Evolutionary conservation across 2,113 vertebrate genomes (phyloP), one percentile per base, ranked within the genome.

Genomic region (Prunella himalayana): DNA sequence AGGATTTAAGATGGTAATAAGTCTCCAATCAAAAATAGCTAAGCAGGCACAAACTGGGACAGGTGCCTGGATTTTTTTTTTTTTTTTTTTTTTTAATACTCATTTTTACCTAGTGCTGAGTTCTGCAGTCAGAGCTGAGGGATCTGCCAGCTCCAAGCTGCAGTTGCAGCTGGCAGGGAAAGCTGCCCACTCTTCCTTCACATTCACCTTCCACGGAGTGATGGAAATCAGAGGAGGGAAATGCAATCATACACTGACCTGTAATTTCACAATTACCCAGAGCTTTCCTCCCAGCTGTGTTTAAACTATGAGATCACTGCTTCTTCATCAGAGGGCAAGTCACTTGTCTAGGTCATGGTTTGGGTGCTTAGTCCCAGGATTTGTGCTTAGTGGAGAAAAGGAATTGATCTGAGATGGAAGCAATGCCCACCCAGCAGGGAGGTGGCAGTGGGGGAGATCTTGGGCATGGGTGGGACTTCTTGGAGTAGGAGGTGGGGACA

Each of bases 1-100:
- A 90, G 95, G 95, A 95, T 96, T 96, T 97, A 91, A 94, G 86
- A 63, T 83, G 66, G 85, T 94, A 96, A 94, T 97, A 94, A 90
- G 88, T 93, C 90, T 94, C 76, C 82, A 94, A 80, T 96, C 85
- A 69, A 82, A 94, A 96, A 94, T 80, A 96, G 93, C 93, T 93
- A 94, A 93, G 95, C 90, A 92, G 94, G 79, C 90, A 86, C 64
- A 88, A 97, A 94, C 71, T 94, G 92, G 95, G 95, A 85, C 95
- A 97, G 92, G 90, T 96, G 90, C 86, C 86, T 92, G 60, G 56
- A 45, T 60, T 30, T 50, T 64, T 21, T 21, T 21, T 12, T 15
- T 33, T 22, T 21, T 33, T 57, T 60, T 16, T 51, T 65, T 63
- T 45, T 70, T 60, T 20, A 71, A 66, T 73, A 70, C 45, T 86